Conservation (phyloP, 2,113 vertebrate genomes). For the Geococcyx californianus region DNA sequence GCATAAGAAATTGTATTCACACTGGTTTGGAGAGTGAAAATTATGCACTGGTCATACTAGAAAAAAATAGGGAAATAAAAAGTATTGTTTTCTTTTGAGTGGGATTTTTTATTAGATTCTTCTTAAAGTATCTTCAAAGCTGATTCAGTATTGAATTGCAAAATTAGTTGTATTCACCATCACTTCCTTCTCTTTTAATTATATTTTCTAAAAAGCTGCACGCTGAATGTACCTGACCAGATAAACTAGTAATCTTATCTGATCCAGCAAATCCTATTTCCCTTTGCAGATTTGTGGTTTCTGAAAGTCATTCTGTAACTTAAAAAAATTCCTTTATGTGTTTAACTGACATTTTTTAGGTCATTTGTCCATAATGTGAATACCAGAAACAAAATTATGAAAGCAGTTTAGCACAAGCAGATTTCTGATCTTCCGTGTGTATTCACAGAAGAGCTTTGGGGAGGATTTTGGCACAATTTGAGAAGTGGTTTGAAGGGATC, state of each 20-base stretch:
- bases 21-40: background rate
- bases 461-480: background rate
- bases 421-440: conserved; percentile 14
- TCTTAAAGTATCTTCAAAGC: background rate
- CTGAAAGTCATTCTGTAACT: conserved; percentile 23
- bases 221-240: background rate
- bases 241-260: conserved; percentile 38
- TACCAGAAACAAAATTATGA: conserved; percentile 35
- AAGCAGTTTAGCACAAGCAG: conserved; percentile 36
- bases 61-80: background rate
- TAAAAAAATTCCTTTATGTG: conserved; percentile 15
- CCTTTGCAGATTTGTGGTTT: conserved; percentile 45
- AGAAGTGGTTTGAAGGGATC: background rate
- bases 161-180: background rate
- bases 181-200: background rate
- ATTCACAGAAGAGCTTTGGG: background rate
- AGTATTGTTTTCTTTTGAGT: background rate
- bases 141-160: background rate
- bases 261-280: conserved; percentile 61
- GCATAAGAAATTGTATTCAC: background rate
- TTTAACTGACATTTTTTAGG: conserved; percentile 51
- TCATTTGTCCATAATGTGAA: conserved; percentile 57
- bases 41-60: background rate
- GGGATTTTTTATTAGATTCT: background rate
- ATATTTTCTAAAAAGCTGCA: background rate